Percentiles rank a stretch among this genome's conserved stretches.
These are phyloP conservation scores for Boleophthalmus pectinirostris DNA, from an alignment of 2,113 vertebrate genomes.

Conservation along the genomic window DNA sequence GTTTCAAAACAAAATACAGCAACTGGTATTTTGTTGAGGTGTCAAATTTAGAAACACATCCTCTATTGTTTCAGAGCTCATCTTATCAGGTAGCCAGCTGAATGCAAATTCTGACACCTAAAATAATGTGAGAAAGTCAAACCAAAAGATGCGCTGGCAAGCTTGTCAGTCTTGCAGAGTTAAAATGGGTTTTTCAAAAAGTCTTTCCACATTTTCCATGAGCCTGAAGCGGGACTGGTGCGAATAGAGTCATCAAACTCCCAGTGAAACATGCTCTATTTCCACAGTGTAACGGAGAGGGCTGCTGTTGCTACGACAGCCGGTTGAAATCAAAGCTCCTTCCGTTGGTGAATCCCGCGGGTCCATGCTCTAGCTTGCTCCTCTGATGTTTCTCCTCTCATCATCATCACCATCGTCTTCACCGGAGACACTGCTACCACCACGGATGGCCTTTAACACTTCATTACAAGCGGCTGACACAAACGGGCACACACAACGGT, in stretches of 20 bases:
- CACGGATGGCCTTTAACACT: constrained; percentile 25
- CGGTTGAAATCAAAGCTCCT: constrained; percentile 64
- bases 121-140: not conserved
- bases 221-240: constrained; percentile 29
- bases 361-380: constrained; percentile 51
- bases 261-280: constrained; percentile 51
- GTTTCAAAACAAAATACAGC: not conserved
- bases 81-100: not conserved
- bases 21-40: not conserved
- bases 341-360: constrained; percentile 44
- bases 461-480: not conserved
- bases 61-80: not conserved
- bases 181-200: constrained; percentile 21
- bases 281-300: constrained; percentile 41
- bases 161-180: constrained; percentile 1
- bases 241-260: constrained; percentile 63
- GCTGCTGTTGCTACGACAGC: constrained; percentile 71
- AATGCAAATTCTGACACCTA: not conserved
- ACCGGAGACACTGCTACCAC: constrained; percentile 32
- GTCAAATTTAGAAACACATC: not conserved
- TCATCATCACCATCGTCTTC: constrained; percentile 46
- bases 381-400: constrained; percentile 64
- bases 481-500: not conserved
- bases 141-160: constrained; percentile 11
- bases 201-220: constrained; percentile 21